These are phyloP conservation scores for Pachycephus smyrnensis DNA, from an alignment of 2,888 invertebrate genomes.

Conservation along the genomic window DNA sequence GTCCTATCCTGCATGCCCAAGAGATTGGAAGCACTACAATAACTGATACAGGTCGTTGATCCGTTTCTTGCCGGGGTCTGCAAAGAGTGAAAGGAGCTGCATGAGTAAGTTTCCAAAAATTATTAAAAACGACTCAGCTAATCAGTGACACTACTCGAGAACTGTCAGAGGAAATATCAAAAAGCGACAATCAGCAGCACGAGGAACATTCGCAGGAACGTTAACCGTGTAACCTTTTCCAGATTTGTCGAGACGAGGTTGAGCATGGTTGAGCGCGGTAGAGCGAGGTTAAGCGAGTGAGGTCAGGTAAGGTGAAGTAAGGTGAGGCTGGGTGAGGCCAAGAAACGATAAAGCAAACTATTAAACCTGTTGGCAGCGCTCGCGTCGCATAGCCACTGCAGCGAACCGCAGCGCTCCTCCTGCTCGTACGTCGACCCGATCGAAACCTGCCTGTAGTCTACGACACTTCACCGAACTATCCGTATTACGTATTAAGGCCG, in stretches of 20 bases:
- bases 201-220: too few relatives aligned
- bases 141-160: too few relatives aligned
- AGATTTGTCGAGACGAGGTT: not conserved
- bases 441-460: conserved; percentile 10
- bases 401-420: conserved; percentile 24
- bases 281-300: not conserved
- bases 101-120: too few relatives aligned
- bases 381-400: conserved; percentile 38
- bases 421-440: conserved; percentile 24
- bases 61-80: too few relatives aligned
- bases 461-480: not conserved
- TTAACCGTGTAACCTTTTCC: too few relatives aligned
- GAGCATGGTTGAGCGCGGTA: not conserved
- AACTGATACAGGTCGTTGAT: not conserved
- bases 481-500: not conserved
- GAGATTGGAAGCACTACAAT: too few relatives aligned
- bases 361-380: conserved; percentile 37
- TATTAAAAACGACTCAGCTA: too few relatives aligned
- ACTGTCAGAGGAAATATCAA: too few relatives aligned
- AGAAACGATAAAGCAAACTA: not conserved
- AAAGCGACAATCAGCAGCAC: too few relatives aligned
- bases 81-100: too few relatives aligned
- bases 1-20: too few relatives aligned
- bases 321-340: not conserved
- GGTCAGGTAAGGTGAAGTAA: not conserved